These are phyloP conservation scores for Ceyx margarethae DNA, from an alignment of 2,113 vertebrate genomes.

Conservation along the genomic window DNA sequence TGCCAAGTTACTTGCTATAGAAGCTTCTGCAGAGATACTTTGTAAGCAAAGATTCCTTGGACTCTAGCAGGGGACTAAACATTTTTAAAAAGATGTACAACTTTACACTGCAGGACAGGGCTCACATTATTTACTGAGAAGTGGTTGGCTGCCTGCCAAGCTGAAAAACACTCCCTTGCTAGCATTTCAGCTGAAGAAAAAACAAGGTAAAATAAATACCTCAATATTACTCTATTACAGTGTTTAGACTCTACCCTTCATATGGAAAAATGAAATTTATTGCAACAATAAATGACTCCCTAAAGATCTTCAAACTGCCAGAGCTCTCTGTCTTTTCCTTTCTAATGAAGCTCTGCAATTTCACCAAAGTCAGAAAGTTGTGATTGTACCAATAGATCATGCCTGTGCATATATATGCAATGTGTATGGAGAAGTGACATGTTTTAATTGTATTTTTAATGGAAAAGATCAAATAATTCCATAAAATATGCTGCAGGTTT, in stretches of 20 bases:
- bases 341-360: constrained; percentile 28
- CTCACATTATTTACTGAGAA: constrained; percentile 36
- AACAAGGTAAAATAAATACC: constrained; percentile 26
- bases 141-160: constrained; percentile 16
- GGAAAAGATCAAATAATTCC: constrained; percentile 17
- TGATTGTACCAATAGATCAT: constrained; percentile 45
- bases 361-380: not conserved
- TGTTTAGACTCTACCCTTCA: constrained; percentile 27
- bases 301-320: not conserved
- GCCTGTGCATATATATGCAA: not conserved
- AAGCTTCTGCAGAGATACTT: not conserved
- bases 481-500: not conserved
- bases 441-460: constrained; percentile 48
- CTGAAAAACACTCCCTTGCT: constrained; percentile 19
- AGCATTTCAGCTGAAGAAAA: constrained; percentile 25
- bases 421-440: not conserved
- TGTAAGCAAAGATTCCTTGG: not conserved
- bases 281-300: not conserved
- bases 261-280: constrained; percentile 29
- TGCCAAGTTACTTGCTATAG: not conserved
- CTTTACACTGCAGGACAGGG: constrained; percentile 1
- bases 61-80: not conserved
- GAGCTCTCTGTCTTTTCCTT: not conserved
- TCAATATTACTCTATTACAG: constrained; percentile 18
- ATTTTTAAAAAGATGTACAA: constrained; percentile 26